Percentiles rank a stretch among this genome's conserved stretches.
phyloP scores from a whole-genome alignment of 2,888 invertebrate species.

The Anagyrus pseudococci region DNA sequence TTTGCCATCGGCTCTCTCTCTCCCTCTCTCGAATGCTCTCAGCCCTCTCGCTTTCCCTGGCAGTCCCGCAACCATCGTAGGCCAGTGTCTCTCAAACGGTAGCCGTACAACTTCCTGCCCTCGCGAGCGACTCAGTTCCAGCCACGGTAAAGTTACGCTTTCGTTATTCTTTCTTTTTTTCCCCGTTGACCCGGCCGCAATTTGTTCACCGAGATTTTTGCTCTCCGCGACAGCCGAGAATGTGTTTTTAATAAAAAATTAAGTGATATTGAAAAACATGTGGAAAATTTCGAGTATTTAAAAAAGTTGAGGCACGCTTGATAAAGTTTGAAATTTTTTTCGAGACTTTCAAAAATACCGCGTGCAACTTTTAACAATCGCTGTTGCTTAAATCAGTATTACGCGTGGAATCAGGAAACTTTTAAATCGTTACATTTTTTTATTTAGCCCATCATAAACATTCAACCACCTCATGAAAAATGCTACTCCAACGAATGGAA shows the following conservation, averaged over 20 bases:
- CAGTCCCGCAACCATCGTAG: neutral
- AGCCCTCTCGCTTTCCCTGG: neutral
- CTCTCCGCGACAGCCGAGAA: no score
- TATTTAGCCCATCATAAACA: no score
- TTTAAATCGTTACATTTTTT: no score
- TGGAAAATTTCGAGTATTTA: neutral
- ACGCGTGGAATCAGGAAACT: no score
- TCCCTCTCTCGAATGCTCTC: neutral
- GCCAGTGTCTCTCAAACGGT: conserved; percentile 12
- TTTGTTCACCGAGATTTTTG: neutral
- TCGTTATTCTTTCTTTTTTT: conserved; percentile 7
- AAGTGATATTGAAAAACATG: neutral
- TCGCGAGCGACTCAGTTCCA: no score
- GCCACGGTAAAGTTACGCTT: neutral
- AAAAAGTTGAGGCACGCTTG: neutral
- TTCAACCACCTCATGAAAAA: no score
- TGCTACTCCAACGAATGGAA: no score
- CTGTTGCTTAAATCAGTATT: no score
- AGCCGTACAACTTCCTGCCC: neutral
- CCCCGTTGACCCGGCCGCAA: neutral
- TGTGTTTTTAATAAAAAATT: no score
- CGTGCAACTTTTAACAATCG: neutral
- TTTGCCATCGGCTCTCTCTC: conserved; percentile 22
- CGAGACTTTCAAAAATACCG: neutral
- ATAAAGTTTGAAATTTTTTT: neutral